Base-by-base conservation (phyloP, 2,797 vertebrate species). In the Sebastiscus tertius region DNA sequence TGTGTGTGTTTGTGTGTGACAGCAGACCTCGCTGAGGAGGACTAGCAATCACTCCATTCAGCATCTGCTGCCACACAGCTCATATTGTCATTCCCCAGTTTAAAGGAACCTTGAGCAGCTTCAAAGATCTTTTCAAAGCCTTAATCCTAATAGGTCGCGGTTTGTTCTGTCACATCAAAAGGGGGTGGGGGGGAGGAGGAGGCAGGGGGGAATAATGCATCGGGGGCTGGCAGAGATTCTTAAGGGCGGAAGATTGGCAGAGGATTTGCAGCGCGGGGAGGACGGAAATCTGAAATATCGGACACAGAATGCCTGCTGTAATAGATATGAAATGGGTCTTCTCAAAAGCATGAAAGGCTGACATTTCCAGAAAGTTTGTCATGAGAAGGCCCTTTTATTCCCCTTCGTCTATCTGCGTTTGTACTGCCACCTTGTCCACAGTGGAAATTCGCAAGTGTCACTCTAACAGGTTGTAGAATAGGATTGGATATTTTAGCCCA, bases 111-210 rank as follows among this genome's bases (percentile, higher is more conserved):
- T 96, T 96, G 95, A 96, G 94, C 95, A 83, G 95, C 96, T 96
- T 96, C 96, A 96, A 96, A 96, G 96, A 96, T 96, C 96, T 95
- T 96, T 96, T 96, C 96, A 96, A 96, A 96, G 96, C 94, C 96
- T 94, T 96, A 96, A 96, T 96, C 96, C 96, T 96, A 96, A 96
- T 96, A 96, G 96, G 96, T 96, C 95, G 95, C 87, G 90, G 96
- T 96, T 96, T 96, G 96, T 96, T 96, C 96, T 96, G 96, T 96
- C 96, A 96, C 96, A 96, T 96, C 96, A 96, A 96, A 96, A 94
- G 86, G 75, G 91, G 90, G 91, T 33, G 56, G 55, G 31, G 86
- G 92, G 79, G 92, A n/a, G n/a, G n/a, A n/a, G n/a, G n/a, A n/a
- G n/a, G n/a, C n/a, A 39, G 61, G 61, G 93, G 94, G 91, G 92